Evolutionary conservation across 2,797 vertebrate species (phyloP).

Genomic region (Delichon dasypus): DNA sequence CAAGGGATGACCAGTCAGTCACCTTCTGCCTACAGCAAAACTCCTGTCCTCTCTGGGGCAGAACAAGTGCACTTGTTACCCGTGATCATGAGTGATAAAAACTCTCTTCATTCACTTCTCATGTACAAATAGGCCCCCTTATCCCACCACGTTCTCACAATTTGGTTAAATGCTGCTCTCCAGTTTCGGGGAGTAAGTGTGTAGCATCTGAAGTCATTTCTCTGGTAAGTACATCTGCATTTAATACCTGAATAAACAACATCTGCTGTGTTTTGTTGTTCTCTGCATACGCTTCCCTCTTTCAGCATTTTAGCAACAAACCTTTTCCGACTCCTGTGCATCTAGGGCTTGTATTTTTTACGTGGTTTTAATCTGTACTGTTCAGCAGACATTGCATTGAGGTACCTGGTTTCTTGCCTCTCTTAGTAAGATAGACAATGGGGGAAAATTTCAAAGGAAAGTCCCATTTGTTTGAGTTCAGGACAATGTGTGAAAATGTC

Average conservation of each 20-base stretch:
- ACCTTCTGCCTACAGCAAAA: background rate
- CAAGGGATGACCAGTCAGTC: background rate
- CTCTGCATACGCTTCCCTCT: background rate
- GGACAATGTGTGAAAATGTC: background rate
- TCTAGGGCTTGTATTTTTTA: background rate
- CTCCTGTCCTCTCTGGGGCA: background rate
- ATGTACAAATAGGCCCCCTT: background rate
- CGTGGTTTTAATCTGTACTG: background rate
- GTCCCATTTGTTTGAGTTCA: background rate
- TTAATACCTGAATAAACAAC: background rate
- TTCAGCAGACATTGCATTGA: background rate
- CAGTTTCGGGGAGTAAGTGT: background rate
- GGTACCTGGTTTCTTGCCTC: background rate
- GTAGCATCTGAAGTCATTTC: constrained; percentile 1
- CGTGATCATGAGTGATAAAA: background rate
- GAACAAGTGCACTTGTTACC: background rate
- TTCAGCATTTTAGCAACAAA: background rate
- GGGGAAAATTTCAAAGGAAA: background rate
- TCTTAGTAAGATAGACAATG: background rate
- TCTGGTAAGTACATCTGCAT: constrained; percentile 66
- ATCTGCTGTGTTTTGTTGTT: background rate
- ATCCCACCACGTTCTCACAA: fast-evolving
- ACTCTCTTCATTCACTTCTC: background rate
- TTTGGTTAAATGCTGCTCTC: constrained; percentile 28
- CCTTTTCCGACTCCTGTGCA: background rate